Conservation (phyloP, 2,888 invertebrate species). For the Lepidocyrtoides sp. region DNA sequence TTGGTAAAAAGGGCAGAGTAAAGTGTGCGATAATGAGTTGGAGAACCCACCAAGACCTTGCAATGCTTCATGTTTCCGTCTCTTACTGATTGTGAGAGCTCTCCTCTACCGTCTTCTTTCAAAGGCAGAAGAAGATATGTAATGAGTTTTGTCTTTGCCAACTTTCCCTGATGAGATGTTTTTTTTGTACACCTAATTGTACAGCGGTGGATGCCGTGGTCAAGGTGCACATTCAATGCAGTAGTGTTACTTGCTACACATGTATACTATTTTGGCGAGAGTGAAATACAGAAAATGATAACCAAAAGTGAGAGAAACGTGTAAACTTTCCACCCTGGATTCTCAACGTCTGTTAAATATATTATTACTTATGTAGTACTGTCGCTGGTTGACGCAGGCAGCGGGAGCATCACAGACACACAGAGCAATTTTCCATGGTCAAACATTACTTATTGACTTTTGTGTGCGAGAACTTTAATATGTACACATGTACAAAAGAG, state of each 20-base stretch:
- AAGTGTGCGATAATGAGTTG: constrained; percentile 15
- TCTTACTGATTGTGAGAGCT: not conserved
- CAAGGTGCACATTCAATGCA: not conserved
- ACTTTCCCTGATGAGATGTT: not conserved
- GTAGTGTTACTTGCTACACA: too few species aligned
- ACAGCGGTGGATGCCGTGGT: not conserved
- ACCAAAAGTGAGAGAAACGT: not conserved
- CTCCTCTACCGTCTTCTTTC: not conserved
- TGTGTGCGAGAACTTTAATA: not conserved
- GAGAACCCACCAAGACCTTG: not conserved
- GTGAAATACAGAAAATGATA: too few species aligned
- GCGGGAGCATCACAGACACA: not conserved
- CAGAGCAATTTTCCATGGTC: not conserved
- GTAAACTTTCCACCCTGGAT: not conserved
- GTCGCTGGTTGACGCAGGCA: not conserved
- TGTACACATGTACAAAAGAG: not conserved
- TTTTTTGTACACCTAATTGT: not conserved
- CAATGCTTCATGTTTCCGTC: not conserved
- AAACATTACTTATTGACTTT: not conserved
- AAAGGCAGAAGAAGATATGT: not conserved
- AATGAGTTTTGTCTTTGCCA: not conserved
- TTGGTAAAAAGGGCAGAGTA: not conserved
- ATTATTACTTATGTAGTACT: not conserved
- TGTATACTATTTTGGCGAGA: too few species aligned
- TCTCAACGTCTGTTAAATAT: not conserved